Evolutionary conservation across 2,888 invertebrate genomes (phyloP).

Genomic region (Parthenolecanium corni): DNA sequence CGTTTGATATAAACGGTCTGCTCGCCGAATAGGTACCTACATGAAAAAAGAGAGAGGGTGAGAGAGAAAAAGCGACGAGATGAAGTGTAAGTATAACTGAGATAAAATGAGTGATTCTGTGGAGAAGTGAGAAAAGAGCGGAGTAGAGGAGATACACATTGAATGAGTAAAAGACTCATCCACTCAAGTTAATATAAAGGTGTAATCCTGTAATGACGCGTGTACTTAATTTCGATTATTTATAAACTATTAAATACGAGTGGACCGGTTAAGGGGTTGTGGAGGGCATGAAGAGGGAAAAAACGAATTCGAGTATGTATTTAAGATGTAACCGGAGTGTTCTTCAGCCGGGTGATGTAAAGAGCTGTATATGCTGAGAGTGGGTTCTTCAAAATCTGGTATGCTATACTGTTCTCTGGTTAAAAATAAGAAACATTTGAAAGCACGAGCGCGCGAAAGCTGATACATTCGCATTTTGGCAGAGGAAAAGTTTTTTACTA

Average conservation of each 20-base stretch:
- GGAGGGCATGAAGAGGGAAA: slow-evolving; percentile 20
- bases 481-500: slow-evolving; percentile 7
- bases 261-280: slow-evolving; percentile 22
- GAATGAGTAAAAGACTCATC: slow-evolving; percentile 8
- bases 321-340: slow-evolving; percentile 25
- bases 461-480: slow-evolving; percentile 25
- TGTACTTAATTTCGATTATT: slow-evolving; percentile 26
- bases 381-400: slow-evolving; percentile 21
- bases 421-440: slow-evolving; percentile 26
- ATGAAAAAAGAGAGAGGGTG: no score
- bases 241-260: slow-evolving; percentile 25
- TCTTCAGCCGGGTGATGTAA: slow-evolving; percentile 22
- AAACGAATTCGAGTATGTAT: slow-evolving; percentile 27
- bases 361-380: slow-evolving; percentile 14
- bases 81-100: no score
- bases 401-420: slow-evolving; percentile 23
- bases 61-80: no score
- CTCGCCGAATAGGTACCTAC: no score
- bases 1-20: no score
- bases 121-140: neutral
- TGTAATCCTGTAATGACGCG: slow-evolving; percentile 25
- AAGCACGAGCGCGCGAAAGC: slow-evolving; percentile 15
- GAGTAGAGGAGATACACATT: neutral
- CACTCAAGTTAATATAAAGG: slow-evolving; percentile 23
- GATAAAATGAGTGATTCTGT: neutral